Evolutionary conservation across 2,113 vertebrate species (phyloP).

Genomic region (Eolophus roseicapilla): DNA sequence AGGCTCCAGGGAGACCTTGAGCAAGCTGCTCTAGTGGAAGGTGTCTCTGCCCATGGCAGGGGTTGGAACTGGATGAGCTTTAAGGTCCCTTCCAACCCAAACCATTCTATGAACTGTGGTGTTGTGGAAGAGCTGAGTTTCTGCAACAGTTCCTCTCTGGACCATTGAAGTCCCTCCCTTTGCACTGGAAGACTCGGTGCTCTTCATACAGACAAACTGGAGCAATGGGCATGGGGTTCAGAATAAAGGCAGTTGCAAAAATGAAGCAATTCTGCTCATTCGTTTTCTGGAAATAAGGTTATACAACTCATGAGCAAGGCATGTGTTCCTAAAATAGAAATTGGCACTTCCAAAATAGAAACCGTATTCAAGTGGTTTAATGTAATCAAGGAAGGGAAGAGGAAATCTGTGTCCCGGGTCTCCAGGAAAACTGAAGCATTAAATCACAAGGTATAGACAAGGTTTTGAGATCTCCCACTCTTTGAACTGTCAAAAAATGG

Average conservation of each 20-base stretch:
- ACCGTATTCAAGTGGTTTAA: neutral
- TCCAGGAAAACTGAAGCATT: neutral
- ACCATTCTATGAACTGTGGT: neutral
- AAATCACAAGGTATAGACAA: neutral
- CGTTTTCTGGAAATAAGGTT: neutral
- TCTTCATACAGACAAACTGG: neutral
- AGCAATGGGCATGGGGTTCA: neutral
- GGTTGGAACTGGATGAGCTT: neutral
- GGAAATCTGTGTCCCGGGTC: neutral
- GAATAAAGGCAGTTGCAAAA: neutral
- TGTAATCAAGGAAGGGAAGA: neutral
- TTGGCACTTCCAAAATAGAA: neutral
- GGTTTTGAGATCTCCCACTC: neutral
- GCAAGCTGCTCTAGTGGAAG: neutral
- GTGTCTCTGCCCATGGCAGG: neutral
- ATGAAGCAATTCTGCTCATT: neutral
- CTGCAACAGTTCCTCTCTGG: neutral
- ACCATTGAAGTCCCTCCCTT: accelerated
- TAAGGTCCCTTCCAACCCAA: neutral
- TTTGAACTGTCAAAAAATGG: neutral
- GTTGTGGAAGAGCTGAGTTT: neutral
- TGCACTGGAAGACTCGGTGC: neutral
- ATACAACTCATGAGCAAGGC: neutral
- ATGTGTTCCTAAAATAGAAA: neutral
- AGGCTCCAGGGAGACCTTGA: neutral